Evolutionary conservation across 2,797 vertebrate genomes (phyloP).

Genomic region (Lemur catta): DNA sequence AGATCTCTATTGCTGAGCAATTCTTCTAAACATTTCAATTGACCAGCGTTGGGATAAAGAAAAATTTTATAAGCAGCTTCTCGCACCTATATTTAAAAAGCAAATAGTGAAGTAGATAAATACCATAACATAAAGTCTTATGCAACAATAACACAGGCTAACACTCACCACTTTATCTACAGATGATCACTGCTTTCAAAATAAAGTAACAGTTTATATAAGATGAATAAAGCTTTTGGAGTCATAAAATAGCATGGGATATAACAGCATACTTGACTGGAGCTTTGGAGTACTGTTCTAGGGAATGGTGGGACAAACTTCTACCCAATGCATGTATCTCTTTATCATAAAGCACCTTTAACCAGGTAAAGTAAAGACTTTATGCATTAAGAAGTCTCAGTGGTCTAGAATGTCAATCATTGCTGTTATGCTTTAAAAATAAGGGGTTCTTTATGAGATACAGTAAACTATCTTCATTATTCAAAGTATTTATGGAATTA

Average conservation of each 20-base stretch:
- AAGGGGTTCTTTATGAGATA: neutral
- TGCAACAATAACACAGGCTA: fast-evolving
- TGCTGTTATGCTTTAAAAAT: neutral
- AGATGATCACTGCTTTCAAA: neutral
- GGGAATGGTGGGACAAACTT: neutral
- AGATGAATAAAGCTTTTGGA: neutral
- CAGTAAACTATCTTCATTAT: neutral
- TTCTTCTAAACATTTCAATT: conserved; percentile 91
- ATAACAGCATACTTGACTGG: neutral
- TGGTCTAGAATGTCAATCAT: neutral
- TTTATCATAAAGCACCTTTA: neutral
- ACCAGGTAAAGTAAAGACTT: neutral
- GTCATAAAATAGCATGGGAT: neutral
- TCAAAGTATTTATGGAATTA: neutral
- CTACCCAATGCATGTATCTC: neutral
- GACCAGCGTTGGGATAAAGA: conserved; percentile 90
- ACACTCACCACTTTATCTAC: neutral
- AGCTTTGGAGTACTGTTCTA: neutral
- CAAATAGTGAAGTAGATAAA: neutral
- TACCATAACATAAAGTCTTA: neutral
- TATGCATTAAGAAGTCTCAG: neutral
- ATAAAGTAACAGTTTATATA: neutral
- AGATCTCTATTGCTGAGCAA: conserved; percentile 90
- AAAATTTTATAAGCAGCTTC: conserved; percentile 98
- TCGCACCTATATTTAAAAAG: conserved; percentile 87